These are phyloP conservation scores for Syngnathus scovelli DNA, from an alignment of 2,113 vertebrate genomes.

Conservation along the genomic window DNA sequence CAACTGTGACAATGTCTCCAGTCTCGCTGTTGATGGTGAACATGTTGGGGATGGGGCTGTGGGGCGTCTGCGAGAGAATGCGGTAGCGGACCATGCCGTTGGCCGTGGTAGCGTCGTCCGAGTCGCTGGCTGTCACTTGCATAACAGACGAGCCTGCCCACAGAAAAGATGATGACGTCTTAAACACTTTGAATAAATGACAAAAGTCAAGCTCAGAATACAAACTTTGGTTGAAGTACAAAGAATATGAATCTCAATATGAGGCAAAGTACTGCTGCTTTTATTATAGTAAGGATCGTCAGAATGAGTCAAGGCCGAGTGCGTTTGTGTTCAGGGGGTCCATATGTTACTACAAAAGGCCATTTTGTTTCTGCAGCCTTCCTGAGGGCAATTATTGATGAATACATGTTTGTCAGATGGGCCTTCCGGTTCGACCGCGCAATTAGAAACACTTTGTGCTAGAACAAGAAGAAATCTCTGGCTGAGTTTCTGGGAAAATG, in stretches of 20 bases:
- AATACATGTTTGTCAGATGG: constrained; percentile 64
- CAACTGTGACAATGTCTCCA: constrained; percentile 90
- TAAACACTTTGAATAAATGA: background rate
- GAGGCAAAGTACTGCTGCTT: background rate
- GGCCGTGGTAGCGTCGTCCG: constrained; percentile 86
- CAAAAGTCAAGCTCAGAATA: background rate
- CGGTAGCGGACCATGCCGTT: constrained; percentile 95
- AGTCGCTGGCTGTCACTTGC: constrained; percentile 90
- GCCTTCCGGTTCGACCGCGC: constrained; percentile 63
- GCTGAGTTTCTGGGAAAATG: constrained; percentile 56
- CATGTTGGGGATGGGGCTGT: constrained; percentile 96
- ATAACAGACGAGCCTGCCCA: constrained; percentile 90
- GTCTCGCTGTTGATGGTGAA: constrained; percentile 98
- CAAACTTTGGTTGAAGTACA: constrained; percentile 20
- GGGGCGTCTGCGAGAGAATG: constrained; percentile 88
- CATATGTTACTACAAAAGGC: constrained; percentile 21
- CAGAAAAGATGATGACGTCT: constrained; percentile 15
- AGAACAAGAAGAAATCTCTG: constrained; percentile 62
- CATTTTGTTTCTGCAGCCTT: constrained; percentile 42
- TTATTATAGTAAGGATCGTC: background rate
- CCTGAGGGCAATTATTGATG: constrained; percentile 68
- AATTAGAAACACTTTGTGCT: constrained; percentile 68
- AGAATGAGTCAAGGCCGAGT: background rate
- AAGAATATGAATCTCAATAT: constrained; percentile 2
- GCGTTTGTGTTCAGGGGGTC: constrained; percentile 5